These are phyloP conservation scores for Orcinus orca DNA, from an alignment of 2,113 vertebrate species.

Conservation along the genomic window DNA sequence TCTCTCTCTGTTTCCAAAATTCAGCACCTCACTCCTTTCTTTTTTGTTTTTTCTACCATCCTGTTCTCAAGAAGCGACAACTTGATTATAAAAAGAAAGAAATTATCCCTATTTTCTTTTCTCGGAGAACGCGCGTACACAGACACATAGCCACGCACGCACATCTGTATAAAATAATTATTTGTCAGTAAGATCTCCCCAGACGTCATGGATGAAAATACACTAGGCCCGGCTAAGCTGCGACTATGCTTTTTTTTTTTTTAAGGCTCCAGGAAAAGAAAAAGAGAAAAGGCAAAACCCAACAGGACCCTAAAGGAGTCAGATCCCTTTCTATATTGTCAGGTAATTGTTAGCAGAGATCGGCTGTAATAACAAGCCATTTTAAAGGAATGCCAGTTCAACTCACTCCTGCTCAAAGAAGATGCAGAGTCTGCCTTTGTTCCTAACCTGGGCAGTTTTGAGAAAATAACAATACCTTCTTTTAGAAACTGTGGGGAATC, in stretches of 20 bases:
- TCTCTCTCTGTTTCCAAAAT: neutral
- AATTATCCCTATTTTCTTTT: neutral
- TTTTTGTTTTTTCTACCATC: neutral
- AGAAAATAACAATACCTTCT: slow-evolving; percentile 83
- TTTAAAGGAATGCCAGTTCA: slow-evolving; percentile 59
- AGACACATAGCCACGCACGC: neutral
- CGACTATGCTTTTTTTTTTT: neutral
- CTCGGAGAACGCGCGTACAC: neutral
- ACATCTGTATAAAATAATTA: neutral
- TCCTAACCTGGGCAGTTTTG: slow-evolving; percentile 64
- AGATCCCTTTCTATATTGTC: neutral
- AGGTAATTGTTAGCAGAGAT: slow-evolving; percentile 61
- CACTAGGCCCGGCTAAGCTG: neutral
- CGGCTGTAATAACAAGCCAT: slow-evolving; percentile 46
- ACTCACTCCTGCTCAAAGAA: slow-evolving; percentile 17
- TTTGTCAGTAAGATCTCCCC: neutral
- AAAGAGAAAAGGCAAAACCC: neutral
- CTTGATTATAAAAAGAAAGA: neutral
- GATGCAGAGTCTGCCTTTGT: slow-evolving; percentile 80
- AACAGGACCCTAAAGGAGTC: neutral
- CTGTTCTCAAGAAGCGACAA: neutral
- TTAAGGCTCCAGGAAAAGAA: neutral
- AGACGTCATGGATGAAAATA: neutral
- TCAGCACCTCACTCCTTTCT: neutral
- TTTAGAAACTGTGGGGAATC: slow-evolving; percentile 78